Evolutionary conservation across 2,113 vertebrate species (phyloP).

Genomic region (Bubo scandiacus): DNA sequence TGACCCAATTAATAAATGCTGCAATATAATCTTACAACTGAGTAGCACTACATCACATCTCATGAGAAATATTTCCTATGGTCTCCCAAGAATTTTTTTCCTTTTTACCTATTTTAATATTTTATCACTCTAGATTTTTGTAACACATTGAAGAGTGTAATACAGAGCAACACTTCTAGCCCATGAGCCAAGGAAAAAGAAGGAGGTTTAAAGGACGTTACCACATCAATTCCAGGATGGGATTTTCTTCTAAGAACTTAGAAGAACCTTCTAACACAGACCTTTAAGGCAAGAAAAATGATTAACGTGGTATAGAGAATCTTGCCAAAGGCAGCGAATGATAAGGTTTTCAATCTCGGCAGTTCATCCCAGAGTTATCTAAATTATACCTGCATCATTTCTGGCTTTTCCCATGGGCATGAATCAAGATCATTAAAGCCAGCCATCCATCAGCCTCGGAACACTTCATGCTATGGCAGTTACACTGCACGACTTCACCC

Average conservation of each 20-base stretch:
- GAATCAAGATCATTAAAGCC: slow-evolving; percentile 37
- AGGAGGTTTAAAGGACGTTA: not conserved
- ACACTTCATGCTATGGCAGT: not conserved
- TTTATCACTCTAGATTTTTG: not conserved
- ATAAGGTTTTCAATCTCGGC: slow-evolving; percentile 9
- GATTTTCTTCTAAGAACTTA: not conserved
- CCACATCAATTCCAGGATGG: not conserved
- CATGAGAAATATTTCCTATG: not conserved
- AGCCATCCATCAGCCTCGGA: not conserved
- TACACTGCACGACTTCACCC: not conserved
- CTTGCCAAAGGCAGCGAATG: not conserved
- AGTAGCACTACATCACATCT: not conserved
- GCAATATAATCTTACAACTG: not conserved
- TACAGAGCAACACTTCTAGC: not conserved
- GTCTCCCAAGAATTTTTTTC: not conserved
- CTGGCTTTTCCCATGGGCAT: not conserved
- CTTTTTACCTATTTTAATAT: not conserved
- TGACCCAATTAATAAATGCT: not conserved
- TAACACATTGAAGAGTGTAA: not conserved
- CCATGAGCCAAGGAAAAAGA: not conserved
- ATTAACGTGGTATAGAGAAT: not conserved
- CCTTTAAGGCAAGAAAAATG: slow-evolving; percentile 6
- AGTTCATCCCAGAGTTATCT: slow-evolving; percentile 9
- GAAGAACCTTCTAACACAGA: not conserved
- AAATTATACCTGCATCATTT: slow-evolving; percentile 29